phyloP scores from a whole-genome alignment of 2,797 vertebrate species.

The Intellagama lesueurii region DNA sequence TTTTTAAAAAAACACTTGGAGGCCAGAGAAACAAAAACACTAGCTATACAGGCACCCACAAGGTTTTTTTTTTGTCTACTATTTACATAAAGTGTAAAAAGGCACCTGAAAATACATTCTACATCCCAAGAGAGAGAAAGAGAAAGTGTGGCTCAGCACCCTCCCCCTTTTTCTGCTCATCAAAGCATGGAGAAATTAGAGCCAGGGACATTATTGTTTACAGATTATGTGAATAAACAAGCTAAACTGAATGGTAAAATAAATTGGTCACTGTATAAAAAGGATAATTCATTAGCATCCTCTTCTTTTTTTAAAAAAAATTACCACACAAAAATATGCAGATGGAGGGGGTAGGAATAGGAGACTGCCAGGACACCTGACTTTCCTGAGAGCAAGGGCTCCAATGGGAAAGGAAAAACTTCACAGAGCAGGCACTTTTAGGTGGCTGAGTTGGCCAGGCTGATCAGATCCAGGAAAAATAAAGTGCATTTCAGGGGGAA shows the following conservation, averaged over 20 bases:
- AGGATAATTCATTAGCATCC: slow-evolving; percentile 20
- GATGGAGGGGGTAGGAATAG: background rate
- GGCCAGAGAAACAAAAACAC: slow-evolving; percentile 41
- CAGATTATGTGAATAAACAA: background rate
- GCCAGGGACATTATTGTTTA: background rate
- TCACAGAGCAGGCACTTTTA: slow-evolving; percentile 16
- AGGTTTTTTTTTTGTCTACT: slow-evolving; percentile 12
- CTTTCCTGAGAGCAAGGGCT: background rate
- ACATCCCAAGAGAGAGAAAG: background rate
- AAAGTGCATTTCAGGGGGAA: slow-evolving; percentile 41
- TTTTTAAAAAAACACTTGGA: slow-evolving; percentile 52
- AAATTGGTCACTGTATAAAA: slow-evolving; percentile 41
- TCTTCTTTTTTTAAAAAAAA: background rate
- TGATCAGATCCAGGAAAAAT: slow-evolving; percentile 25
- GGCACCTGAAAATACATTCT: slow-evolving; percentile 61
- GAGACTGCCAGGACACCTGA: background rate
- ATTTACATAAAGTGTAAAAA: slow-evolving; percentile 67
- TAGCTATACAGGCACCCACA: slow-evolving; percentile 50
- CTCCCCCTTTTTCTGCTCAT: background rate
- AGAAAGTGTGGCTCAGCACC: background rate
- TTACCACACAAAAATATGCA: background rate
- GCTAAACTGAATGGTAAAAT: slow-evolving; percentile 32
- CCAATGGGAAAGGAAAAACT: background rate
- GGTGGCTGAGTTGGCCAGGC: slow-evolving; percentile 14
- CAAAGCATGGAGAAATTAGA: background rate